phyloP scores from a whole-genome alignment of 2,888 invertebrate genomes.

The Troides aeacus region DNA sequence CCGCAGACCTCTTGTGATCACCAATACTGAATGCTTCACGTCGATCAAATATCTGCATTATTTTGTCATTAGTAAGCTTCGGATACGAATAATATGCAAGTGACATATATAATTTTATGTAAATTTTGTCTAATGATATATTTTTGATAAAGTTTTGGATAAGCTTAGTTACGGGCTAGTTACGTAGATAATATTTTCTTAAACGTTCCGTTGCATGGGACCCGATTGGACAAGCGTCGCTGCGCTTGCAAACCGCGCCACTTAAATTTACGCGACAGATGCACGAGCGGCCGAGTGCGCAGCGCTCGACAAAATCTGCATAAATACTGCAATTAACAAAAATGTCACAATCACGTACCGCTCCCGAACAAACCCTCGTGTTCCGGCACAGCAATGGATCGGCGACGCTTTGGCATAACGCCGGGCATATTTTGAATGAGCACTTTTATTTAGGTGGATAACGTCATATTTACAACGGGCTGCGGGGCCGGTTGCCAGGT shows the following conservation, averaged over 20 bases:
- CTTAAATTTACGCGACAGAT: too few relatives aligned
- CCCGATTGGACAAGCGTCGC: too few relatives aligned
- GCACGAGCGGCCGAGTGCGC: not conserved
- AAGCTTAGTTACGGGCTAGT: too few relatives aligned
- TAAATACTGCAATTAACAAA: slow-evolving; percentile 21
- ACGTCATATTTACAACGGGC: slow-evolving; percentile 24
- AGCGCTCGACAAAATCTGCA: slow-evolving; percentile 6
- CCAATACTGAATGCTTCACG: slow-evolving; percentile 1
- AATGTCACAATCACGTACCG: slow-evolving; percentile 12
- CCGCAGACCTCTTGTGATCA: slow-evolving; percentile 2
- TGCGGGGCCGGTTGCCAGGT: slow-evolving; percentile 22
- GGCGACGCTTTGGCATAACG: slow-evolving; percentile 23
- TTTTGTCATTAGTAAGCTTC: slow-evolving; percentile 25
- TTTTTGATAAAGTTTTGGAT: too few relatives aligned
- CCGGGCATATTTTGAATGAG: slow-evolving; percentile 26
- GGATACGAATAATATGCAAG: slow-evolving; percentile 13
- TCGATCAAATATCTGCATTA: slow-evolving; percentile 12
- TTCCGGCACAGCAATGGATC: slow-evolving; percentile 16
- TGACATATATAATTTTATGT: slow-evolving; percentile 11
- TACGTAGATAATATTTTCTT: too few relatives aligned
- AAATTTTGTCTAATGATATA: too few relatives aligned
- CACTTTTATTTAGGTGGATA: slow-evolving; percentile 25
- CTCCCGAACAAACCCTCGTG: slow-evolving; percentile 6
- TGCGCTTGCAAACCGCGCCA: too few relatives aligned
- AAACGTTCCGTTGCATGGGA: too few relatives aligned